phyloP scores from a whole-genome alignment of 2,888 invertebrate genomes.

The Brachynemurus nebulosus region DNA sequence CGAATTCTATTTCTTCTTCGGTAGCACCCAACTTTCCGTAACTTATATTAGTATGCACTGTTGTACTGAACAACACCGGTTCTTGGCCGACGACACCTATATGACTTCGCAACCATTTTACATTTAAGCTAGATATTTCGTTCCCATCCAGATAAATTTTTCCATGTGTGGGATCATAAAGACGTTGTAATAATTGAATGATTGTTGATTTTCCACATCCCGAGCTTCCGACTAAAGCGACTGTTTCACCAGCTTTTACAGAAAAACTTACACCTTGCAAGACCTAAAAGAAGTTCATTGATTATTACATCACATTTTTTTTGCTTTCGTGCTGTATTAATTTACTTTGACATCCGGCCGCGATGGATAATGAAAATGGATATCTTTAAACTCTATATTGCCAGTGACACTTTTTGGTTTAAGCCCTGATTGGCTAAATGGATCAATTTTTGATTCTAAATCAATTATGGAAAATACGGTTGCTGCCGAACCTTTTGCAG shows the following conservation, averaged over 20 bases:
- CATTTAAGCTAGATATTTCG: slow-evolving; percentile 53
- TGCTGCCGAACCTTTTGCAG: slow-evolving; percentile 57
- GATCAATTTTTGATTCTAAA: slow-evolving; percentile 55
- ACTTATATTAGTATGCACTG: slow-evolving; percentile 66
- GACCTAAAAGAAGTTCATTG: too few species aligned
- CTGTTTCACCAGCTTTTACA: slow-evolving; percentile 48
- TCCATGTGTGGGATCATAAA: slow-evolving; percentile 52
- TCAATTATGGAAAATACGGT: slow-evolving; percentile 61
- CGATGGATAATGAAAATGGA: slow-evolving; percentile 66
- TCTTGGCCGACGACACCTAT: slow-evolving; percentile 83
- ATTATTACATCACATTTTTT: too few species aligned
- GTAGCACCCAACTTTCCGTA: slow-evolving; percentile 57
- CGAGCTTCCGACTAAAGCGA: slow-evolving; percentile 58
- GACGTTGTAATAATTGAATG: slow-evolving; percentile 57
- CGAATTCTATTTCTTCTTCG: slow-evolving; percentile 50
- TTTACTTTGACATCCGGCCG: slow-evolving; percentile 56
- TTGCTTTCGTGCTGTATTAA: too few species aligned
- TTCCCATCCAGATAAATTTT: slow-evolving; percentile 42
- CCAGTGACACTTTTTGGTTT: slow-evolving; percentile 43
- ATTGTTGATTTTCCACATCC: slow-evolving; percentile 77
- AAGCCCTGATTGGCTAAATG: slow-evolving; percentile 44
- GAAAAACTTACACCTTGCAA: slow-evolving; percentile 49
- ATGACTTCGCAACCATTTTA: slow-evolving; percentile 56
- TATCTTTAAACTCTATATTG: slow-evolving; percentile 49
- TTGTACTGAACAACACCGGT: slow-evolving; percentile 70